Evolutionary conservation across 1,140 invertebrate genomes (phyloP), one percentile per base, ranked within the genome.

Genomic region (Drosophila hydei): DNA sequence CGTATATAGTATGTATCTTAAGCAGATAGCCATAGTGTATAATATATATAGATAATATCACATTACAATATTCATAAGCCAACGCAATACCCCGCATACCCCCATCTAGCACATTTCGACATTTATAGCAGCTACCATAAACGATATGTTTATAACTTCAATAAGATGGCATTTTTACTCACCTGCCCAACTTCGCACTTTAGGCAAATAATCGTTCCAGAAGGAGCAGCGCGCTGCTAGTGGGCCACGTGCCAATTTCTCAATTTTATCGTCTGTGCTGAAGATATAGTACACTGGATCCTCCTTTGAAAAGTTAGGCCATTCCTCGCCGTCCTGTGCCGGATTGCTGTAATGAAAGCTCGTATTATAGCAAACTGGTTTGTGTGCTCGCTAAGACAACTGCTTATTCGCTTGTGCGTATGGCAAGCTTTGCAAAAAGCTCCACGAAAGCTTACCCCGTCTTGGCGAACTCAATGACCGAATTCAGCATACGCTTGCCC

Each of bases 181-280:
- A 95, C 95, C 95, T 93, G 94, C 93, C 92, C 94, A 93, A 92
- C 94, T 95, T 91, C 94, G 94, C 65, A 97, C 94, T 91, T 95
- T 95, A 47, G 97, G 97, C 85, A 99, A 93, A 92, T 98, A 98
- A 63, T 97, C 94, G 85, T 98, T 98, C 98, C 98, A 99, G 92
- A 99, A 99, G 43, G 97, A 97, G 90, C 98, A 99, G 18, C 96
- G 94, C 38, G 96, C 95, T 45, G 96, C 95, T 47, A 97, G 92
- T 1, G 97, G 97, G 55, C 97, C 97, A 71, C 94, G 94, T 3
- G 96, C 96, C 9, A 91, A 54, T 60, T 91, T 91, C 92, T 93
- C 91, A 40, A 81, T 89, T 75, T 91, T 90, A 5, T 90, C 90
- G 75, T 97, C 95, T 0, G 96, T 95, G 72, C 97, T 96, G 90